Conservation (phyloP, 2,113 vertebrate species). For the Scopus umbretta region DNA sequence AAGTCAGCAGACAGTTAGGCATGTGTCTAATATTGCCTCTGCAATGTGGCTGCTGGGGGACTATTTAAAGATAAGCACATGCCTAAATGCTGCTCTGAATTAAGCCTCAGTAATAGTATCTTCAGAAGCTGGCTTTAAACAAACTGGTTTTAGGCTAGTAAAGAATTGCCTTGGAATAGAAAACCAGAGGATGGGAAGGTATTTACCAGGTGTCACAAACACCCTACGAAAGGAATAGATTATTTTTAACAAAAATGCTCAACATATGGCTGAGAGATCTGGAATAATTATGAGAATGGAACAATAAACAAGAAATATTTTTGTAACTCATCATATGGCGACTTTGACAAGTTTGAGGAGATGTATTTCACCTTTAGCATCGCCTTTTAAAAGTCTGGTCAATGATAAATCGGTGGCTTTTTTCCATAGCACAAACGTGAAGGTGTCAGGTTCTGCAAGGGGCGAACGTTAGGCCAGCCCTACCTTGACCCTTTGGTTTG, state of each 20-base stretch:
- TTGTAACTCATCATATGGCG: background rate
- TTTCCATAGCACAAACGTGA: background rate
- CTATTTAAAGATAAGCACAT: conserved; percentile 18
- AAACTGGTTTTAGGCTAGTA: background rate
- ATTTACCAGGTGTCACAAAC: conserved; percentile 26
- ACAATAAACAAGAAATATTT: background rate
- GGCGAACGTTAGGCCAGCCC: background rate
- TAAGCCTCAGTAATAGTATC: background rate
- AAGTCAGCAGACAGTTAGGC: conserved; percentile 11
- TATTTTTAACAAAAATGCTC: conserved; percentile 23
- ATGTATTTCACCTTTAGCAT: background rate
- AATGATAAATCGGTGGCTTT: background rate
- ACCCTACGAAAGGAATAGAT: background rate
- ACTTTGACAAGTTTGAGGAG: background rate
- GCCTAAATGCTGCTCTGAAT: background rate
- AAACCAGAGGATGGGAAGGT: background rate
- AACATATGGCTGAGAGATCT: background rate
- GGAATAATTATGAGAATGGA: conserved; percentile 28
- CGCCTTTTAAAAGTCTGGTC: background rate
- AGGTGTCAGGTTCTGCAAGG: background rate
- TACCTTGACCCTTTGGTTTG: background rate
- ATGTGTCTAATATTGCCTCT: background rate
- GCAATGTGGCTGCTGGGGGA: background rate
- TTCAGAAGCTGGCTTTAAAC: background rate
- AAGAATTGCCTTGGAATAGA: background rate